Percentiles rank a stretch among this genome's conserved stretches.
phyloP scores from a whole-genome alignment of 1,140 invertebrate genomes.

The Popillia japonica region DNA sequence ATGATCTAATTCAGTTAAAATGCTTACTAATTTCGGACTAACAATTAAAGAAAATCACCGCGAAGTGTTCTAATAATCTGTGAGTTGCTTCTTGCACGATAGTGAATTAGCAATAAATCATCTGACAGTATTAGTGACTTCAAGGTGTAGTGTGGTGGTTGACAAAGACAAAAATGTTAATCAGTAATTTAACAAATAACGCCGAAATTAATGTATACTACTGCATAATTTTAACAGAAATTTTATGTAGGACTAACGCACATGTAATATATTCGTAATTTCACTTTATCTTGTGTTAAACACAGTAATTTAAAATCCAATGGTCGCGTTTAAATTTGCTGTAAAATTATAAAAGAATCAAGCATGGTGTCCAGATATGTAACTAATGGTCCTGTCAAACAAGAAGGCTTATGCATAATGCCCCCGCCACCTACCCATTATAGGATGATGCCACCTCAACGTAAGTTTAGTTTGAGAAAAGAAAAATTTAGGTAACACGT shows the following conservation, averaged over 20 bases:
- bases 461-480: constrained; percentile 52
- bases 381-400: constrained; percentile 56
- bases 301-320: constrained; percentile 27
- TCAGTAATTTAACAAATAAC: constrained; percentile 28
- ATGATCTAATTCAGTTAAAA: constrained; percentile 43
- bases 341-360: constrained; percentile 35
- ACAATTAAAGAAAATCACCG: constrained; percentile 40
- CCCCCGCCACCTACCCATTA: constrained; percentile 53
- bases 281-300: constrained; percentile 22
- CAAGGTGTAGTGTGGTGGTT: constrained; percentile 35
- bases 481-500: background rate
- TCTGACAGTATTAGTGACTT: constrained; percentile 3
- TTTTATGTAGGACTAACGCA: constrained; percentile 36
- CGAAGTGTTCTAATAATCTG: constrained; percentile 36
- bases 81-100: constrained; percentile 12
- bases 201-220: constrained; percentile 7
- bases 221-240: background rate
- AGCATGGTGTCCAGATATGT: constrained; percentile 58
- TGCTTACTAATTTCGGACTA: constrained; percentile 28
- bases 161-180: constrained; percentile 40
- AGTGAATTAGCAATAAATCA: constrained; percentile 7
- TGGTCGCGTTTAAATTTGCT: constrained; percentile 31
- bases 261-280: constrained; percentile 28
- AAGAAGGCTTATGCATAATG: constrained; percentile 57
- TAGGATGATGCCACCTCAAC: constrained; percentile 55